phyloP scores from a whole-genome alignment of 2,797 vertebrate genomes.

The Micrastur ruficollis region DNA sequence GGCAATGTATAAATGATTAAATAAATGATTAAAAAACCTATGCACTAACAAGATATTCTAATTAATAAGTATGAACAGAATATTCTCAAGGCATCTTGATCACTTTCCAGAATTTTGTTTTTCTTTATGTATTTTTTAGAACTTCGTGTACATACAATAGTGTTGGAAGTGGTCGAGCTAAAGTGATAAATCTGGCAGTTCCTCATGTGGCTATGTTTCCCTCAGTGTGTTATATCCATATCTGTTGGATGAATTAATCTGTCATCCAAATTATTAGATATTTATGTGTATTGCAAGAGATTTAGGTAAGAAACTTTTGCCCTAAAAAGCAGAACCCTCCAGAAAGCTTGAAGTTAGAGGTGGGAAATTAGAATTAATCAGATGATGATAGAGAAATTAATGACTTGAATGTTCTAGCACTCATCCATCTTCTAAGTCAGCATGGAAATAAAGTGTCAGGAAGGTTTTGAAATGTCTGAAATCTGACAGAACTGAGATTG shows the following conservation, averaged over 20 bases:
- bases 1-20: background rate
- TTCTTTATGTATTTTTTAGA: background rate
- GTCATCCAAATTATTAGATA: background rate
- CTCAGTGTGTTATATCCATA: background rate
- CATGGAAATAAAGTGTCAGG: background rate
- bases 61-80: background rate
- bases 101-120: background rate
- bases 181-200: background rate
- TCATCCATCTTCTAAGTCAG: fast-evolving
- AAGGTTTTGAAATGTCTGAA: background rate
- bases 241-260: background rate
- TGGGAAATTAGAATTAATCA: background rate
- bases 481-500: background rate
- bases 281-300: background rate
- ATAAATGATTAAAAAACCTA: too few species aligned
- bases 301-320: background rate
- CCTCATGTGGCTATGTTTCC: background rate
- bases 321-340: background rate
- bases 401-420: background rate
- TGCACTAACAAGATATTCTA: background rate
- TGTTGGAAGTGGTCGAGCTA: background rate
- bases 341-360: background rate
- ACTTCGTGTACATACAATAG: background rate
- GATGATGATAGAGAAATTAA: background rate
- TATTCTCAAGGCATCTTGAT: background rate